Conservation (phyloP, 1,140 invertebrate genomes). For the Hylyphantes graminicola region DNA sequence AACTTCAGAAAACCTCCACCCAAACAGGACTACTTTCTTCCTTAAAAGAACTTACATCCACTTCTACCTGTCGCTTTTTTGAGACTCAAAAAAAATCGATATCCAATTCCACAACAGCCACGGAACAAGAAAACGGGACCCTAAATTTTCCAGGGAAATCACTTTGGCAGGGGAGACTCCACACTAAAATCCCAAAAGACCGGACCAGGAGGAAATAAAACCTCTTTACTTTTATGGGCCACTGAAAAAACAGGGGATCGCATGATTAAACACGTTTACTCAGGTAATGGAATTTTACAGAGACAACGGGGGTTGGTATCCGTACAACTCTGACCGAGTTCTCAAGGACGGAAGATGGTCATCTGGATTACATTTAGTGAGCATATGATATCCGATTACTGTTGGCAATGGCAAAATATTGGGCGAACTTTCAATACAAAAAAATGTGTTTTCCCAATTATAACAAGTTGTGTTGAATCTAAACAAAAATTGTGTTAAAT, state of each 20-base stretch:
- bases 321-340: not conserved
- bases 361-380: not conserved
- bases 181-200: conserved; percentile 11
- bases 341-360: not conserved
- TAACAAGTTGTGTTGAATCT: no score
- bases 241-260: conserved; percentile 9
- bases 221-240: conserved; percentile 41
- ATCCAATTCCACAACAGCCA: conserved; percentile 19
- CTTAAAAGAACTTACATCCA: not conserved
- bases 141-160: conserved; percentile 42
- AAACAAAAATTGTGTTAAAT: no score
- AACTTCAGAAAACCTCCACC: not conserved
- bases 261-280: conserved; percentile 35
- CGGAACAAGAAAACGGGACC: not conserved
- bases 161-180: not conserved
- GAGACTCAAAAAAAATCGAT: conserved; percentile 14
- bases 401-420: no score
- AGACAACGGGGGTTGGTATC: conserved; percentile 8
- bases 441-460: no score
- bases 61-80: conserved; percentile 22
- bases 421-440: no score
- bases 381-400: no score
- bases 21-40: not conserved
- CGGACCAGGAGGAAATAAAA: conserved; percentile 19
- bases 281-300: conserved; percentile 35